Conservation (phyloP, 2,888 invertebrate species). For the Hydraecia micacea region DNA sequence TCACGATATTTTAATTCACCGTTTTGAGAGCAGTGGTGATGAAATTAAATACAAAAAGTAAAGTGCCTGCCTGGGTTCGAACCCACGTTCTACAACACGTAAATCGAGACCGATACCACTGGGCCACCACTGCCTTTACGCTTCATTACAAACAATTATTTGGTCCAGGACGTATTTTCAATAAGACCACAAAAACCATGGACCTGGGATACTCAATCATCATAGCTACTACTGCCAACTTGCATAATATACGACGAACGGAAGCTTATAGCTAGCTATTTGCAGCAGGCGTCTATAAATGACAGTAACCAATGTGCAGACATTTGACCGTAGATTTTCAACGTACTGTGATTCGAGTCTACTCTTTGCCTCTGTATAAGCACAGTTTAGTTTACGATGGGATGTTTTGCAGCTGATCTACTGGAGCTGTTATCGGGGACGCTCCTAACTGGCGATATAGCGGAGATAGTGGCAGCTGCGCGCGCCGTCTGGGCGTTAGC, state of each 20-base stretch:
- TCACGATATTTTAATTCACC: no score
- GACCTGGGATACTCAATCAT: background rate
- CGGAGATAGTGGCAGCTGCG: slow-evolving; percentile 83
- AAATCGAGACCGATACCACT: no score
- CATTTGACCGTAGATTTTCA: background rate
- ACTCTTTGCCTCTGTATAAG: background rate
- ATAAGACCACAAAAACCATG: background rate
- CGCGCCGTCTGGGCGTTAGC: slow-evolving; percentile 92
- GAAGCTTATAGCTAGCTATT: background rate
- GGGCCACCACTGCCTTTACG: background rate
- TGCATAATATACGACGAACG: background rate
- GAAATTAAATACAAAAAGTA: no score
- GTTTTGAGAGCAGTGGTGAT: no score
- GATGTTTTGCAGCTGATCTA: slow-evolving; percentile 77
- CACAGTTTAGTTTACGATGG: background rate
- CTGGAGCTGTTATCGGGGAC: slow-evolving; percentile 81
- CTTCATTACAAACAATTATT: background rate
- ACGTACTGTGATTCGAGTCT: background rate
- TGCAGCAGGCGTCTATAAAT: background rate
- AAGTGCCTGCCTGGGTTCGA: no score
- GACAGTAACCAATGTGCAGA: background rate
- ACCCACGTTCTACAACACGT: no score
- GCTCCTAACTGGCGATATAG: slow-evolving; percentile 79
- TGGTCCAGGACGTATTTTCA: background rate
- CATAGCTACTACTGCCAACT: background rate